These are phyloP conservation scores for Malurus splendens DNA, from an alignment of 2,797 vertebrate species.

Conservation along the genomic window DNA sequence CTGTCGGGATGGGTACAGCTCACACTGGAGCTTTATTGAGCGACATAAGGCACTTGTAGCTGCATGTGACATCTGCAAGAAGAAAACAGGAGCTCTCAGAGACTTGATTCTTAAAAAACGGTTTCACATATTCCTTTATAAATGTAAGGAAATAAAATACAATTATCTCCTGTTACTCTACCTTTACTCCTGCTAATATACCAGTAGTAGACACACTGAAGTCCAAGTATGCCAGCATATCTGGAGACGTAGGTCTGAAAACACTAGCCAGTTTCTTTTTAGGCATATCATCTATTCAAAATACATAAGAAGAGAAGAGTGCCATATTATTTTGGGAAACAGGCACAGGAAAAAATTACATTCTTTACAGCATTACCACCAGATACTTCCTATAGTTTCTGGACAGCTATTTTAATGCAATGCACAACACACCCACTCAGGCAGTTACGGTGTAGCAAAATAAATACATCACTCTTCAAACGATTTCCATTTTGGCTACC, in stretches of 20 bases:
- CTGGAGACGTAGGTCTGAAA: constrained; percentile 88
- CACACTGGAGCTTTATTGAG: constrained; percentile 95
- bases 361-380: not conserved
- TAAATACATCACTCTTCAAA: not conserved
- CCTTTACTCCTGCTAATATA: constrained; percentile 95
- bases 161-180: constrained; percentile 33
- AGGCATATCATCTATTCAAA: constrained; percentile 86
- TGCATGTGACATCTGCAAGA: constrained; percentile 88
- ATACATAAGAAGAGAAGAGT: not conserved
- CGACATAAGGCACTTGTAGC: constrained; percentile 97
- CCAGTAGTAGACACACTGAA: constrained; percentile 97
- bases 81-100: not conserved
- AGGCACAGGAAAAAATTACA: not conserved
- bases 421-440: not conserved
- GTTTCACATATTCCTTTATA: not conserved
- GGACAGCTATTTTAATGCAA: not conserved
- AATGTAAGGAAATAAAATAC: not conserved
- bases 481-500: not conserved
- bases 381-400: not conserved
- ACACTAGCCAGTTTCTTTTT: constrained; percentile 85
- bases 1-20: constrained; percentile 93
- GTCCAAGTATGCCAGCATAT: constrained; percentile 92
- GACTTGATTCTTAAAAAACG: not conserved
- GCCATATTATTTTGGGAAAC: not conserved
- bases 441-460: not conserved